Evolutionary conservation across 53 echinoderm and acorn worm species (phyloP).

Genomic region (Stichopus horrens): DNA sequence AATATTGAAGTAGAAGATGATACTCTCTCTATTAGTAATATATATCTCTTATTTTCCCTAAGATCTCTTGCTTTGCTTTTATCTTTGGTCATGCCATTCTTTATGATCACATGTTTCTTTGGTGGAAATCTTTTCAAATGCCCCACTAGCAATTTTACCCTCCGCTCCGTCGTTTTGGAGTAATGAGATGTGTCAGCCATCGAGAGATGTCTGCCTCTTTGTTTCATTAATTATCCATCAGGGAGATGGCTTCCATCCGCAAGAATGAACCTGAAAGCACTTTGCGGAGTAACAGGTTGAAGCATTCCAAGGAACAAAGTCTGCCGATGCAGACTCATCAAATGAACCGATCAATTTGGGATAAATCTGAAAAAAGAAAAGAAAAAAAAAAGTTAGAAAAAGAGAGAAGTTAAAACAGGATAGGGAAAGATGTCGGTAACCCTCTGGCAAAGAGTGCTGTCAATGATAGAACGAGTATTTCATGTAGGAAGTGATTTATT

Average conservation of each 20-base stretch:
- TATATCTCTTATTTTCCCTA: too few relatives aligned
- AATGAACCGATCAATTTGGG: neutral
- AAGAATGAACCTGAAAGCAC: neutral
- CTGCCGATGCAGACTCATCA: neutral
- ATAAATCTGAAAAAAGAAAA: neutral
- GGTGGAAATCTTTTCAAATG: too few relatives aligned
- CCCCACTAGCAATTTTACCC: neutral
- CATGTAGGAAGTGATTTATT: too few relatives aligned
- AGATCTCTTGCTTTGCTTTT: too few relatives aligned
- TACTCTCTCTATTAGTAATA: too few relatives aligned
- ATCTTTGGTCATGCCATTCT: too few relatives aligned
- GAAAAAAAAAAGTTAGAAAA: neutral
- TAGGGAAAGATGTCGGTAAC: too few relatives aligned
- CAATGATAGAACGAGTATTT: too few relatives aligned
- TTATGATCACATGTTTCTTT: too few relatives aligned
- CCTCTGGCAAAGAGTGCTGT: too few relatives aligned
- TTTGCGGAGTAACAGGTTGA: neutral
- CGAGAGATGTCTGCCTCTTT: neutral
- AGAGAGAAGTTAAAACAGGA: neutral
- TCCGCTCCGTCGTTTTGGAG: neutral
- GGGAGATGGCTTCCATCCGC: neutral
- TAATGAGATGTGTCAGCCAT: neutral
- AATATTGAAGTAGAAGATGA: too few relatives aligned
- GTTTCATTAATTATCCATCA: neutral
- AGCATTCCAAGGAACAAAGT: neutral